Percentiles rank a stretch among this genome's conserved stretches.
phyloP scores from a whole-genome alignment of 1,140 invertebrate species.

The Solenopsis invicta region DNA sequence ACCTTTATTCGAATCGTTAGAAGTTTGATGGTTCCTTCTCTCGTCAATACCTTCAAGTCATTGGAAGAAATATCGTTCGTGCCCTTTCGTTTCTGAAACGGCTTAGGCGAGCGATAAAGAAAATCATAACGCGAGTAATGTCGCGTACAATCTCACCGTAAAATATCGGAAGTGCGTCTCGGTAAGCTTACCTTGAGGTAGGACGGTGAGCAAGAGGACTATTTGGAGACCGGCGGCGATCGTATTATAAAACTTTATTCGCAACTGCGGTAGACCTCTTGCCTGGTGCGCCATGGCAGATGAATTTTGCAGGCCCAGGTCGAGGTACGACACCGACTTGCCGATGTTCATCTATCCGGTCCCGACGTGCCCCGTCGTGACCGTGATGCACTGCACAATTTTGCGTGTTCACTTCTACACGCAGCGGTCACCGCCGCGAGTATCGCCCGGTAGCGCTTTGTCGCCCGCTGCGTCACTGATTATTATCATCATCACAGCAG shows the following conservation, averaged over 20 bases:
- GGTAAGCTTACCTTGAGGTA: constrained; percentile 82
- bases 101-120: constrained; percentile 25
- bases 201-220: constrained; percentile 80
- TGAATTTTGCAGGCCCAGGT: constrained; percentile 65
- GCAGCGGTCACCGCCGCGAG: constrained; percentile 63
- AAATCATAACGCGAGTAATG: constrained; percentile 52
- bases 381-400: constrained; percentile 60
- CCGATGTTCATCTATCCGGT: constrained; percentile 56
- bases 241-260: constrained; percentile 76
- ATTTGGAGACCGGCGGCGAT: constrained; percentile 76
- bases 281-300: constrained; percentile 74
- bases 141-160: constrained; percentile 33
- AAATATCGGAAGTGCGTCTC: constrained; percentile 38
- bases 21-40: constrained; percentile 1
- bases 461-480: constrained; percentile 56
- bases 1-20: not conserved
- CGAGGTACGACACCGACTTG: constrained; percentile 61
- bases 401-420: constrained; percentile 65
- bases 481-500: constrained; percentile 60
- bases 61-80: constrained; percentile 38
- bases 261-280: constrained; percentile 68
- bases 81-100: constrained; percentile 27
- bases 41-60: constrained; percentile 6
- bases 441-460: constrained; percentile 65
- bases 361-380: constrained; percentile 41